Percentiles rank a stretch among this genome's conserved stretches.
Conservation (phyloP, 2,888 invertebrate genomes). For the Chromoteleia sp. region DNA sequence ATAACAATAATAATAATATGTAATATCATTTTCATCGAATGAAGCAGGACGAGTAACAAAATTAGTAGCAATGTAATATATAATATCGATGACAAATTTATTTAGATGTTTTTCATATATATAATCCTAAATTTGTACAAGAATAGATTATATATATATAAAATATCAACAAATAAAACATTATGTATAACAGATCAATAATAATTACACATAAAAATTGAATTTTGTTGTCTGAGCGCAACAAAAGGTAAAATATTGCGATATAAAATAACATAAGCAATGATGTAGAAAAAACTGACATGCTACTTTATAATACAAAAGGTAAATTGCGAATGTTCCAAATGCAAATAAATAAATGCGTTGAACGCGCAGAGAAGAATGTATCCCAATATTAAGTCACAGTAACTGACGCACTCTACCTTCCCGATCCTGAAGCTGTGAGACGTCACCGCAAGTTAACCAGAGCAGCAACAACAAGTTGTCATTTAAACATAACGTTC, state of each 20-base stretch:
- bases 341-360: constrained; percentile 81
- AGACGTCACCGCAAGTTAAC: constrained; percentile 75
- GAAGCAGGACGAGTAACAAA: no score
- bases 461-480: constrained; percentile 81
- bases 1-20: no score
- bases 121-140: no score
- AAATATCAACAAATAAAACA: no score
- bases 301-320: constrained; percentile 61
- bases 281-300: constrained; percentile 6
- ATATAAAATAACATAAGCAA: constrained; percentile 5
- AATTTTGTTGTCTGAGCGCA: not conserved
- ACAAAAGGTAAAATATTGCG: not conserved
- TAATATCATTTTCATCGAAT: no score
- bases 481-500: constrained; percentile 68
- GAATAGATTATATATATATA: no score
- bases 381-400: constrained; percentile 84
- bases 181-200: no score
- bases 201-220: no score
- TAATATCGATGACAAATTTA: no score
- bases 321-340: constrained; percentile 74
- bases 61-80: no score
- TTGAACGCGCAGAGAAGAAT: constrained; percentile 83
- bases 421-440: constrained; percentile 90
- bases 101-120: no score
- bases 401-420: constrained; percentile 89